Percentiles rank a stretch among this genome's conserved stretches.
Evolutionary conservation across 2,888 invertebrate species (phyloP).

Genomic region (Tachina lurida): DNA sequence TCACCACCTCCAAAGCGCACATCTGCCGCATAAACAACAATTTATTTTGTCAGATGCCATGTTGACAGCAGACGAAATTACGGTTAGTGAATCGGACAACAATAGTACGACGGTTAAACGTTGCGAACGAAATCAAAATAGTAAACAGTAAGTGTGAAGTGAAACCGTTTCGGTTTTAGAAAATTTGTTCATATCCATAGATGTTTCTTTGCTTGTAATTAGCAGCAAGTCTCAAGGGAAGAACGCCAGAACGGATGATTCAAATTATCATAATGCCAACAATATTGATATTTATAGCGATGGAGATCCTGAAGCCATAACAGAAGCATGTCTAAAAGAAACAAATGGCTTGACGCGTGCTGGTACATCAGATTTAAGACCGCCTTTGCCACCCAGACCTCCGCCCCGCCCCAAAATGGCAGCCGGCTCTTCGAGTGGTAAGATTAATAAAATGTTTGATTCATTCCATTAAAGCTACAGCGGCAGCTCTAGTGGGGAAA

Average conservation of each 20-base stretch:
- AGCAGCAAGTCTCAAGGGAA: conserved; percentile 63
- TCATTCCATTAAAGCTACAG: no score
- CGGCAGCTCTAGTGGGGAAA: no score
- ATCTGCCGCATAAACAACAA: conserved; percentile 54
- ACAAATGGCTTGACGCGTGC: conserved; percentile 72
- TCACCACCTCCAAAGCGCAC: conserved; percentile 21
- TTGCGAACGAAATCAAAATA: conserved; percentile 66
- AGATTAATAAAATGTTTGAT: conserved; percentile 50
- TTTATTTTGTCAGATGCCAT: conserved; percentile 73
- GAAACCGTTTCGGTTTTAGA: background rate
- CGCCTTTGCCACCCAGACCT: conserved; percentile 82
- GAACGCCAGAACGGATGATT: conserved; percentile 63
- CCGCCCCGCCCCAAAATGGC: conserved; percentile 78
- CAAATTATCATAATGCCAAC: conserved; percentile 73
- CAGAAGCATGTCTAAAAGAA: conserved; percentile 77
- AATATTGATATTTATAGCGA: conserved; percentile 79
- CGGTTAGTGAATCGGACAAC: conserved; percentile 80
- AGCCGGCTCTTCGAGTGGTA: conserved; percentile 76
- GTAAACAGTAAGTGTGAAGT: conserved; percentile 33
- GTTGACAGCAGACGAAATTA: conserved; percentile 80
- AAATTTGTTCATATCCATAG: background rate
- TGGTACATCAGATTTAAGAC: conserved; percentile 77
- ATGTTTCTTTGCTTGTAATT: background rate
- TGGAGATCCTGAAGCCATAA: conserved; percentile 73
- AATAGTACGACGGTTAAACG: conserved; percentile 79